phyloP scores from a whole-genome alignment of 2,888 invertebrate species.

The Aphelenchoides bicaudatus region DNA sequence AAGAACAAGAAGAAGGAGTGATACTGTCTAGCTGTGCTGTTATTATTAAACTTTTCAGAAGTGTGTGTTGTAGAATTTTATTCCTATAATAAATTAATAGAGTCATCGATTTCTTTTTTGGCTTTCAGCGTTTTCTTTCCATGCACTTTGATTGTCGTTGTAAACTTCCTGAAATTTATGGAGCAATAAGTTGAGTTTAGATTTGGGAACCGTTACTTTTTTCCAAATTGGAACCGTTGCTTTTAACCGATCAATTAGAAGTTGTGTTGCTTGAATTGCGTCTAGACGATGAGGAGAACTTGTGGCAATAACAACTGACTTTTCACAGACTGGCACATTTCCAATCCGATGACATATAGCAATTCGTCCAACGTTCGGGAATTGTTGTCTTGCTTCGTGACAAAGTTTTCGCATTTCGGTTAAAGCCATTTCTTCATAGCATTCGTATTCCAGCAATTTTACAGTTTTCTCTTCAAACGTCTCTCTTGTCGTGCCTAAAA shows the following conservation, averaged over 20 bases:
- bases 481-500: conserved; percentile 43
- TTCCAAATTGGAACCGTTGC: conserved; percentile 55
- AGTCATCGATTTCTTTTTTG: too few relatives aligned
- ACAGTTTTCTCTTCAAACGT: conserved; percentile 47
- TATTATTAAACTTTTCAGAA: conserved; percentile 6
- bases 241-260: conserved; percentile 51
- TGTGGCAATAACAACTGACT: conserved; percentile 52
- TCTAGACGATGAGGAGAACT: conserved; percentile 51
- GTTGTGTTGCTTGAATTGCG: conserved; percentile 50
- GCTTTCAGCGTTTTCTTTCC: conserved; percentile 26
- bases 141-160: conserved; percentile 16
- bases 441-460: conserved; percentile 46
- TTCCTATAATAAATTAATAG: conserved; percentile 8
- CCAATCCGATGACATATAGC: conserved; percentile 49
- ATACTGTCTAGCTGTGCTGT: neutral
- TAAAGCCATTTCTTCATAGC: conserved; percentile 57
- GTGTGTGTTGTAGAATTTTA: neutral
- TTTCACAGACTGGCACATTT: conserved; percentile 47
- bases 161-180: conserved; percentile 26
- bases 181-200: neutral
- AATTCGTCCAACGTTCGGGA: conserved; percentile 40
- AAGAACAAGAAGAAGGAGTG: conserved; percentile 11
- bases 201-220: conserved; percentile 34
- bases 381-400: conserved; percentile 26
- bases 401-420: conserved; percentile 42